Conservation (phyloP, 2,113 vertebrate genomes). For the Chloropsis cyanopogon region DNA sequence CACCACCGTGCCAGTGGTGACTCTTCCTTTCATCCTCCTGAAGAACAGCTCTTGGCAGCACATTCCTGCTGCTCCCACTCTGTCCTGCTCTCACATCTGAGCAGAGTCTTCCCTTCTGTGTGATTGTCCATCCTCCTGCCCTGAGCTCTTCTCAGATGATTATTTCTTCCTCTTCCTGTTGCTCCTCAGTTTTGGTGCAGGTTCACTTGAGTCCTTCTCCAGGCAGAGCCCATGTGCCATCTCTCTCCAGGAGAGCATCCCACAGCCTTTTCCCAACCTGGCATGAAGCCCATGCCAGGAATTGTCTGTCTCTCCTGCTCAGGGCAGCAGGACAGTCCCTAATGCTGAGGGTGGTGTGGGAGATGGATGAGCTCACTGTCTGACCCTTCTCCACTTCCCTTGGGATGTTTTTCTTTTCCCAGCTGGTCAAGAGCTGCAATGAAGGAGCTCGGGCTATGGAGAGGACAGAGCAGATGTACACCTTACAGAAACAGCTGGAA, state of each 20-base stretch:
- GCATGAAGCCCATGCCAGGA: not conserved
- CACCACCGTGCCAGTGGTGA: fast-evolving
- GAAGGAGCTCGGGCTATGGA: constrained; percentile 92
- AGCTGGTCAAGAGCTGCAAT: constrained; percentile 91
- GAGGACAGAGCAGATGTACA: constrained; percentile 92
- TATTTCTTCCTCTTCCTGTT: not conserved
- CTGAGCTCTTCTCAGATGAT: not conserved
- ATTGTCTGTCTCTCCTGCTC: too few relatives aligned
- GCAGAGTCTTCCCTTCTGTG: not conserved
- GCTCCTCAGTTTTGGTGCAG: not conserved
- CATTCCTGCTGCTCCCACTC: not conserved
- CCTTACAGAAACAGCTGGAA: constrained; percentile 91
- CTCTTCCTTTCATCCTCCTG: not conserved
- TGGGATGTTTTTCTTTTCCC: not conserved
- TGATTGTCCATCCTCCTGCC: not conserved
- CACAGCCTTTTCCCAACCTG: not conserved
- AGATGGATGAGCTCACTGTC: not conserved
- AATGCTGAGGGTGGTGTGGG: not conserved
- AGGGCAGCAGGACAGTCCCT: not conserved
- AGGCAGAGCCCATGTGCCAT: fast-evolving
- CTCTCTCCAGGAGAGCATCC: not conserved
- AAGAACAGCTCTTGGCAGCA: not conserved
- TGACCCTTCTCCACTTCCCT: fast-evolving
- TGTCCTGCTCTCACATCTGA: fast-evolving
- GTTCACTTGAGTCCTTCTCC: not conserved